Conservation (phyloP, 2,113 vertebrate genomes). For the Anguilla rostrata region DNA sequence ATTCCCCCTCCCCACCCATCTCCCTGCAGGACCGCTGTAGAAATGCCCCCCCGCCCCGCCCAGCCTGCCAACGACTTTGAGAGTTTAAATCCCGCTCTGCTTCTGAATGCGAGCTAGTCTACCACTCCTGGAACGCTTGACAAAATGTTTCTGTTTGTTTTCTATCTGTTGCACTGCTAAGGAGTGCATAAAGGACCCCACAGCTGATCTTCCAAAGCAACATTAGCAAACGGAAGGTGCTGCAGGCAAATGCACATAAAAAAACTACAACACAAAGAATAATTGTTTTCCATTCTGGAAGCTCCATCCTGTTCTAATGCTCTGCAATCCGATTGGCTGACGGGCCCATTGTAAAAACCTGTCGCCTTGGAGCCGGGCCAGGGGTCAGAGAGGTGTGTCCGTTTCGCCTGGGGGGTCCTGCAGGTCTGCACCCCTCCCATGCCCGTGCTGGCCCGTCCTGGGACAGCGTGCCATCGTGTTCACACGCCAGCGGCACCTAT, state of each 20-base stretch:
- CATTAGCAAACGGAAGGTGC: not conserved
- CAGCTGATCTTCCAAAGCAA: no score
- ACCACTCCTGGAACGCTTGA: no score
- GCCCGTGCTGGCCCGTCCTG: not conserved
- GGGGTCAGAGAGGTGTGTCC: not conserved
- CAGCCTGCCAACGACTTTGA: no score
- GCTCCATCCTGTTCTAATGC: not conserved
- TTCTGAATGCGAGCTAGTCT: no score
- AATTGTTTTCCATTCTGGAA: not conserved
- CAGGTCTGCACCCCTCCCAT: not conserved
- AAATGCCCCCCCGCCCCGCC: no score
- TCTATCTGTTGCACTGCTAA: no score
- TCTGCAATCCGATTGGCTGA: not conserved
- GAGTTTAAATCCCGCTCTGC: no score
- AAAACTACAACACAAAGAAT: not conserved
- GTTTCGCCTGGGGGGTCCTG: not conserved
- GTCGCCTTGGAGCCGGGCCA: not conserved
- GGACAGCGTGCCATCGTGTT: not conserved
- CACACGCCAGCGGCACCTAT: not conserved
- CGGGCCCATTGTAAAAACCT: not conserved
- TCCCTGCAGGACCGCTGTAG: no score
- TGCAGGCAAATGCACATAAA: not conserved
- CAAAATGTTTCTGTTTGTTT: no score
- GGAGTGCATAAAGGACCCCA: no score
- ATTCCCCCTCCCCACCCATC: no score